Percentiles rank a stretch among this genome's conserved stretches.
These are phyloP conservation scores for Anoplopoma fimbria DNA, from an alignment of 2,113 vertebrate genomes.

Conservation along the genomic window DNA sequence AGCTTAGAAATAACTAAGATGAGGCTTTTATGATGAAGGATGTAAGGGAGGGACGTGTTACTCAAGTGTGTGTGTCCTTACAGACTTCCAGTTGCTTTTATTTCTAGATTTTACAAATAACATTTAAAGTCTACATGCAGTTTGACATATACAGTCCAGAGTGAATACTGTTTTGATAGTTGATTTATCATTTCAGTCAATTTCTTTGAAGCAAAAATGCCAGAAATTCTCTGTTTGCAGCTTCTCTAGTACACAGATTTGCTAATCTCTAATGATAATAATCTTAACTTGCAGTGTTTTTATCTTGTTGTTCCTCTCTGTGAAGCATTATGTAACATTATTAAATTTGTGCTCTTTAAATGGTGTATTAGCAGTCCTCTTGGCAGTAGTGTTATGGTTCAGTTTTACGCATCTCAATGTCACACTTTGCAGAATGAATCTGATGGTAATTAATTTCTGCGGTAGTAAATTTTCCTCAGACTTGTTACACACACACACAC, in stretches of 20 bases:
- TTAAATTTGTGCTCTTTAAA: neutral
- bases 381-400: neutral
- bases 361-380: neutral
- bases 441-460: constrained; percentile 14
- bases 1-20: neutral
- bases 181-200: neutral
- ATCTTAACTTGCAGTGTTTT: neutral
- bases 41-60: neutral
- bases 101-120: neutral
- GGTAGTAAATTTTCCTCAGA: constrained; percentile 3
- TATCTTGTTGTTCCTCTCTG: neutral
- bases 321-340: neutral
- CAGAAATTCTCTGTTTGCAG: neutral
- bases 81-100: neutral
- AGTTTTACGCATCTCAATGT: constrained; percentile 17
- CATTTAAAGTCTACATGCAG: neutral
- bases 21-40: neutral
- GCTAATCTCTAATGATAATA: neutral
- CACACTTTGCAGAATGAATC: neutral
- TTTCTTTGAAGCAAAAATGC: neutral
- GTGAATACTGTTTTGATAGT: neutral
- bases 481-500: constrained; percentile 18
- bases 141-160: neutral
- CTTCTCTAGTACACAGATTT: neutral
- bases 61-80: neutral